A percentile compares a stretch with the other conserved stretches of the same genome.
Evolutionary conservation across 2,113 vertebrate species (phyloP).

Genomic region (Rhizomys pruinosus): DNA sequence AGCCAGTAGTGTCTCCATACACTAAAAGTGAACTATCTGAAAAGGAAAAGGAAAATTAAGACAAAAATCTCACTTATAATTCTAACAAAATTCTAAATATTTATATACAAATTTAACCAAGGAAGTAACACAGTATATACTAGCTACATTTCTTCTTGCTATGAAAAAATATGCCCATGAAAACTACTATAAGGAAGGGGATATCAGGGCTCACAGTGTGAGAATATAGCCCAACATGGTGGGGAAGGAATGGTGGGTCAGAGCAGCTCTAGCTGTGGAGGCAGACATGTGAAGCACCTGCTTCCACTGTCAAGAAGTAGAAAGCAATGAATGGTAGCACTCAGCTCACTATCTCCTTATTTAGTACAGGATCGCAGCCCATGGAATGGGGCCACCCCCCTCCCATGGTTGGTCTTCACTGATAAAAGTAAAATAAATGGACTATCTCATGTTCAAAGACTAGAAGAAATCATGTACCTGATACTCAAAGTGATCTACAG

Average conservation of each 20-base stretch:
- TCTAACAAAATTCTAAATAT: background rate
- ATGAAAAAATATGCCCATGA: background rate
- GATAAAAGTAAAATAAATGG: background rate
- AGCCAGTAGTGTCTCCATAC: background rate
- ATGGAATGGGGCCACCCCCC: background rate
- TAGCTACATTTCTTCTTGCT: background rate
- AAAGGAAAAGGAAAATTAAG: background rate
- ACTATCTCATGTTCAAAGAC: background rate
- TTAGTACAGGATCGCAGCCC: background rate
- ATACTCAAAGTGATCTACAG: background rate
- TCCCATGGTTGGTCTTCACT: background rate
- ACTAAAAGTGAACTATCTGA: background rate
- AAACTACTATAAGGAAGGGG: background rate
- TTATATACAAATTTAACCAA: conserved; percentile 1
- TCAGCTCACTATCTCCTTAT: background rate
- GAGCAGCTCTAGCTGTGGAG: background rate
- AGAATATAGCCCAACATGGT: background rate
- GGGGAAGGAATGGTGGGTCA: background rate
- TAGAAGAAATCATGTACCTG: background rate
- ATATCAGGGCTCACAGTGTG: background rate
- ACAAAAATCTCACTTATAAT: background rate
- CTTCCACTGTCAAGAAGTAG: background rate
- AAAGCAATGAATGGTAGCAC: background rate
- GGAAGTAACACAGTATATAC: background rate
- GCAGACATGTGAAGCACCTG: background rate